Conservation (phyloP, 1,140 invertebrate species). For the Drosophila dunni region DNA sequence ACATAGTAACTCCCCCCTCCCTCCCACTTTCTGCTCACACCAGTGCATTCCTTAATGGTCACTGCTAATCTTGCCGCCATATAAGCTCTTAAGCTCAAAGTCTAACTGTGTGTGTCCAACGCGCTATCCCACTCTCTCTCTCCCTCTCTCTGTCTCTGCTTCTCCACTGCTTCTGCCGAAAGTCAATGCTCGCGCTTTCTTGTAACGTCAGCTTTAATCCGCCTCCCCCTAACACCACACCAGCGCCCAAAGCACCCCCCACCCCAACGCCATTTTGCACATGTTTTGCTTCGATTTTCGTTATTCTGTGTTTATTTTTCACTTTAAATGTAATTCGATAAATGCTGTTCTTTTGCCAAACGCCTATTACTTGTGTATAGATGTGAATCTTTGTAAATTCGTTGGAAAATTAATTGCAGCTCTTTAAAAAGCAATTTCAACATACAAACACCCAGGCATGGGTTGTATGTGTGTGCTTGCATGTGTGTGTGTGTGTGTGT, state of each 20-base stretch:
- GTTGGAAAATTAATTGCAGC: conserved; percentile 67
- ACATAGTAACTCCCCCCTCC: too few relatives aligned
- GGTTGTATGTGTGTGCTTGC: conserved; percentile 7
- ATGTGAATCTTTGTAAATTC: conserved; percentile 41
- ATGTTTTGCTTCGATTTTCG: conserved; percentile 2
- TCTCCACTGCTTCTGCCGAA: conserved; percentile 3
- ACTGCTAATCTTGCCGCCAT: conserved; percentile 36
- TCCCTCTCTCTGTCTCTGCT: background rate
- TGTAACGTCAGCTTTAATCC: conserved; percentile 44
- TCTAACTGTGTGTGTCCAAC: background rate
- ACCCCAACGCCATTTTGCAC: background rate
- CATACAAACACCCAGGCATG: conserved; percentile 20
- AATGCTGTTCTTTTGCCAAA: conserved; percentile 36
- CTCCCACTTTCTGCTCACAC: background rate
- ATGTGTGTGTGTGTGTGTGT: background rate
- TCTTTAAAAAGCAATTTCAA: conserved; percentile 61
- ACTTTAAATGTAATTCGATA: conserved; percentile 68
- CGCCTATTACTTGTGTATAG: conserved; percentile 22
- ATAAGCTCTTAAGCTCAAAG: conserved; percentile 29
- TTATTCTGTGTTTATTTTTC: conserved; percentile 4
- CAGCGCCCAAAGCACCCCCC: background rate
- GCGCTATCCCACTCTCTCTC: background rate
- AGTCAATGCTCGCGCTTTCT: conserved; percentile 51
- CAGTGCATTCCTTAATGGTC: conserved; percentile 16
- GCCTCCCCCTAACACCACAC: too few relatives aligned